Evolutionary conservation across 2,888 invertebrate species (phyloP).

Genomic region (Tortricodes alternella): DNA sequence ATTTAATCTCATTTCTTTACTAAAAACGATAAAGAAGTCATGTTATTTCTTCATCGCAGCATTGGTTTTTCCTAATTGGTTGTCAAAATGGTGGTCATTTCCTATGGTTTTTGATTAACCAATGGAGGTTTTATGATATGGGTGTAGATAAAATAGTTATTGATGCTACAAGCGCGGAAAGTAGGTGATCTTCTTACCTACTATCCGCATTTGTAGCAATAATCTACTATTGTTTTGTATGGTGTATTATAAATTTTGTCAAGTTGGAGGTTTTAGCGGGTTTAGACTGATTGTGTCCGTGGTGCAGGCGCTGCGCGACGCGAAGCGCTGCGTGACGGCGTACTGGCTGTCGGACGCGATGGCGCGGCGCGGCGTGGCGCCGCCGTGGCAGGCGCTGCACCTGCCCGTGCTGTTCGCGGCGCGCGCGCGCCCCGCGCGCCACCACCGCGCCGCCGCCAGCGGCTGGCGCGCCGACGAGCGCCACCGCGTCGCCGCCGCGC

Average conservation of each 20-base stretch:
- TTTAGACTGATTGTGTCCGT: neutral
- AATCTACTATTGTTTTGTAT: too few relatives aligned
- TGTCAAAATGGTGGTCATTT: too few relatives aligned
- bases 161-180: too few relatives aligned
- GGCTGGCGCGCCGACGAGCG: conserved; percentile 96
- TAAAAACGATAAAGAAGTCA: too few relatives aligned
- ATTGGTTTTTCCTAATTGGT: too few relatives aligned
- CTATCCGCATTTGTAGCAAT: too few relatives aligned
- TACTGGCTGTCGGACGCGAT: conserved; percentile 97
- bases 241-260: neutral
- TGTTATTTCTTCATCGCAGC: too few relatives aligned
- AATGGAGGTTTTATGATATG: too few relatives aligned
- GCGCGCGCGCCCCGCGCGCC: conserved; percentile 87
- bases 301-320: conserved; percentile 85
- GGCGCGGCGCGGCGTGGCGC: conserved; percentile 90
- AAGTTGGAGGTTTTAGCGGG: neutral
- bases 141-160: too few relatives aligned
- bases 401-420: conserved; percentile 89
- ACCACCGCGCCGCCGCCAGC: conserved; percentile 91
- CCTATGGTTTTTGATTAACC: too few relatives aligned
- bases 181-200: too few relatives aligned
- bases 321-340: conserved; percentile 89
- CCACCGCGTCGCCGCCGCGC: conserved; percentile 90
- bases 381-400: conserved; percentile 97
- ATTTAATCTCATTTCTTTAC: too few relatives aligned